phyloP scores from a whole-genome alignment of 35 echinoderm and acorn worm species.

The Heliocidaris tuberculata region DNA sequence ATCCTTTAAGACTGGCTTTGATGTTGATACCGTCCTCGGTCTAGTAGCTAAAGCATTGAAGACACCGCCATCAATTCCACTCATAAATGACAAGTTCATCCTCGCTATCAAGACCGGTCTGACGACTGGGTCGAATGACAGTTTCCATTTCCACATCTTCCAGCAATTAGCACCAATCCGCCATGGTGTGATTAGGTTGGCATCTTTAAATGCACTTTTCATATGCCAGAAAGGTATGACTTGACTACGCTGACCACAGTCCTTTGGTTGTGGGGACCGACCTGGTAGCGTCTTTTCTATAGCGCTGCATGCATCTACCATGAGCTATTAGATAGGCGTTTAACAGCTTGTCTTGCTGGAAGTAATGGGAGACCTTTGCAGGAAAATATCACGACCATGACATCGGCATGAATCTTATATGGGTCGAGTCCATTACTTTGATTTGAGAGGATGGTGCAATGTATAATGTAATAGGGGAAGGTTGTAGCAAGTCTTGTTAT shows the following conservation, averaged over 20 bases:
- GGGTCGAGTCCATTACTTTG: not conserved
- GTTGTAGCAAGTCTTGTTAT: no score
- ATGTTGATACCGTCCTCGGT: not conserved
- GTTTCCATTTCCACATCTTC: not conserved
- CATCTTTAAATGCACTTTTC: not conserved
- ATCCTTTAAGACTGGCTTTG: not conserved
- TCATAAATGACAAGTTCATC: not conserved
- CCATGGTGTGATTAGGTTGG: not conserved
- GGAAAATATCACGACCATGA: not conserved
- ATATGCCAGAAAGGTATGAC: not conserved
- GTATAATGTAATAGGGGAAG: not conserved
- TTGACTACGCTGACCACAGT: not conserved
- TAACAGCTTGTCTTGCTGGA: not conserved
- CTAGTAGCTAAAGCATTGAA: not conserved
- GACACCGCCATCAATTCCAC: not conserved
- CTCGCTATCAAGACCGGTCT: not conserved
- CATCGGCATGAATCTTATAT: not conserved
- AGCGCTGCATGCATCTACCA: not conserved
- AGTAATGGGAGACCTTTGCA: constrained; percentile 1
- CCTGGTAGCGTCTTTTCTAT: not conserved
- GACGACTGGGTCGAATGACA: not conserved
- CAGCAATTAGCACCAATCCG: not conserved
- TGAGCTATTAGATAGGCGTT: not conserved
- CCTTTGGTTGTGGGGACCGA: not conserved
- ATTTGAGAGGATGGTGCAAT: not conserved